Evolutionary conservation across 2,113 vertebrate species (phyloP).

Genomic region (Scopus umbretta): DNA sequence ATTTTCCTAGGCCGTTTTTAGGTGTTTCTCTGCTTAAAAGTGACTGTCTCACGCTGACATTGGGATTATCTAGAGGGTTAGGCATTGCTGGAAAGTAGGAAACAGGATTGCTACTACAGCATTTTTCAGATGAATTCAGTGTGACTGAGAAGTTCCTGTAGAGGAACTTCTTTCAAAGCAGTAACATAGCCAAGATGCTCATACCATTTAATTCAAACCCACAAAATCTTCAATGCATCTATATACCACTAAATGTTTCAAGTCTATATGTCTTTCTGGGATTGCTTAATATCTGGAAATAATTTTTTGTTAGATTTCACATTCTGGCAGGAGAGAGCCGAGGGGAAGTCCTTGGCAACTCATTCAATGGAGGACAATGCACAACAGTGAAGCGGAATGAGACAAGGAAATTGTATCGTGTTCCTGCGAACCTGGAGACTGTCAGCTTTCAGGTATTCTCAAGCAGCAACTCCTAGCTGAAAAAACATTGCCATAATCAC

Average conservation of each 20-base stretch:
- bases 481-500: background rate
- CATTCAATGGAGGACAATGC: conserved; percentile 83
- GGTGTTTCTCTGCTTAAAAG: background rate
- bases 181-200: background rate
- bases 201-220: background rate
- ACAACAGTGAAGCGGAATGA: conserved; percentile 64
- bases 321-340: conserved; percentile 75
- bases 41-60: background rate
- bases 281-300: conserved; percentile 18
- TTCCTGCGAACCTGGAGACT: conserved; percentile 81
- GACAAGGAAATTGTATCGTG: conserved; percentile 72
- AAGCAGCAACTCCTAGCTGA: background rate
- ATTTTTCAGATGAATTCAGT: background rate
- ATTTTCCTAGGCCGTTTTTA: background rate
- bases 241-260: background rate
- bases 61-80: background rate
- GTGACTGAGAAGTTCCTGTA: background rate
- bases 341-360: conserved; percentile 83
- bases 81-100: background rate
- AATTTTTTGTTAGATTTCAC: conserved; percentile 78
- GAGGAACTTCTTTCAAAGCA: background rate
- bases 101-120: background rate
- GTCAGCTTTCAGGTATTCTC: conserved; percentile 81
- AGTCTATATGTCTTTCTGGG: background rate
- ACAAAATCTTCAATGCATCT: background rate